These are phyloP conservation scores for Galaxea fascicularis DNA, from an alignment of 92 coral and sea anemone genomes.

Conservation along the genomic window DNA sequence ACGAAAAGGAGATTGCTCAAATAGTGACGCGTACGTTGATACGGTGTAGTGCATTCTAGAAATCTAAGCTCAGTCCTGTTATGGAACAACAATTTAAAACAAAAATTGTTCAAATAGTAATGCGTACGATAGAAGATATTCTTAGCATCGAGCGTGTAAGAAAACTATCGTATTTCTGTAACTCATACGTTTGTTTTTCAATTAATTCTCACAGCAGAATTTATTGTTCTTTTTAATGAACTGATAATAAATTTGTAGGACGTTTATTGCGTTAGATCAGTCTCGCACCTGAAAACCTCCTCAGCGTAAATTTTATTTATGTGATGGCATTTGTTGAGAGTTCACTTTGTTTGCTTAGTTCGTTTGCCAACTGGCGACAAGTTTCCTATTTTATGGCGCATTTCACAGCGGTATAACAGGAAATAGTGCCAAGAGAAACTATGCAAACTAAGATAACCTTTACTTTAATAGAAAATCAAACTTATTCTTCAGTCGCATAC, in stretches of 20 bases:
- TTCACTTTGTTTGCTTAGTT: neutral
- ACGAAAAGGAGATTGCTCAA: no score
- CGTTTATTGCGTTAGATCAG: neutral
- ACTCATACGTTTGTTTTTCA: neutral
- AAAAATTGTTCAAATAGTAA: neutral
- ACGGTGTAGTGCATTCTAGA: no score
- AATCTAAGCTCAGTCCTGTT: neutral
- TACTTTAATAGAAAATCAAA: neutral
- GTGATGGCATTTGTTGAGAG: neutral
- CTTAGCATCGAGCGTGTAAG: neutral
- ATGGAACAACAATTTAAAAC: neutral
- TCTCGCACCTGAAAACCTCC: neutral
- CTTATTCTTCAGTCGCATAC: neutral
- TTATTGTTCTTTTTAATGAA: neutral
- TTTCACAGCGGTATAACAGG: constrained; percentile 15
- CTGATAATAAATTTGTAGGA: neutral
- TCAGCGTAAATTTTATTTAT: neutral
- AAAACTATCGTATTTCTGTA: neutral
- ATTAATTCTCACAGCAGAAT: neutral
- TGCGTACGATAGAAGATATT: neutral
- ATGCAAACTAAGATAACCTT: neutral
- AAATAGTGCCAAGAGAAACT: neutral
- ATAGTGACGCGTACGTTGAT: no score
- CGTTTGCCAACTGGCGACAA: neutral
- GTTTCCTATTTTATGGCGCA: neutral